These are phyloP conservation scores for Lycopodina hypogea DNA, from an alignment of 37 sponge, comb jelly and placozoan genomes.

Conservation along the genomic window DNA sequence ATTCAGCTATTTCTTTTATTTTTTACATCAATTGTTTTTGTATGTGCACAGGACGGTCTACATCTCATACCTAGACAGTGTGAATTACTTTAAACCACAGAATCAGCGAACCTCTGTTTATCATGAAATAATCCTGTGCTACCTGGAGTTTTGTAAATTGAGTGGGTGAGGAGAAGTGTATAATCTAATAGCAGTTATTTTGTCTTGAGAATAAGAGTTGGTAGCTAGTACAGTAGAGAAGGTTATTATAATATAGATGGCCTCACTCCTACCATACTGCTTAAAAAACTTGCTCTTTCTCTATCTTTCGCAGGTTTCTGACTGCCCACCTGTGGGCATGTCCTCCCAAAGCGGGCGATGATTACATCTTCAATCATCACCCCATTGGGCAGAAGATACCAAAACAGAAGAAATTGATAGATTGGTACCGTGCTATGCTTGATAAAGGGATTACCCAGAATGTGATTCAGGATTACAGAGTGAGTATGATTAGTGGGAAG, in stretches of 20 bases:
- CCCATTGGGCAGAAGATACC: conserved; percentile 97
- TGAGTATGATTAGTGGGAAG: no score
- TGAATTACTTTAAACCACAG: conserved; percentile 93
- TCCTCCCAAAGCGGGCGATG: conserved; percentile 98
- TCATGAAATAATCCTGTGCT: conserved; percentile 96
- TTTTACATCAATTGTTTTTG: no score
- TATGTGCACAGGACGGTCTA: conserved; percentile 90
- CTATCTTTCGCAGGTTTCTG: conserved; percentile 35
- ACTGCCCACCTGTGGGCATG: conserved; percentile 99
- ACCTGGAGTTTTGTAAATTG: conserved; percentile 84
- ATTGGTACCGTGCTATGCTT: conserved; percentile 97
- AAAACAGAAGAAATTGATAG: conserved; percentile 90
- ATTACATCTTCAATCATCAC: conserved; percentile 99
- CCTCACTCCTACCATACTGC: no score
- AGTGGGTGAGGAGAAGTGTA: conserved; percentile 91
- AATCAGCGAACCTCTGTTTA: conserved; percentile 83
- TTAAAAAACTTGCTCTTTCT: no score
- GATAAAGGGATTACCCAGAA: conserved; percentile 70
- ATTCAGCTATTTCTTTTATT: background rate
- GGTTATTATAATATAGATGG: background rate
- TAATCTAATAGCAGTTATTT: background rate
- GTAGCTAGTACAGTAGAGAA: background rate
- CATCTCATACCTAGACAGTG: conserved; percentile 98
- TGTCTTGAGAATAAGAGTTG: background rate
- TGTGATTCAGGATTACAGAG: conserved; percentile 83